Evolutionary conservation across 2,113 vertebrate genomes (phyloP), one percentile per base, ranked within the genome.

Genomic region (Puma concolor): DNA sequence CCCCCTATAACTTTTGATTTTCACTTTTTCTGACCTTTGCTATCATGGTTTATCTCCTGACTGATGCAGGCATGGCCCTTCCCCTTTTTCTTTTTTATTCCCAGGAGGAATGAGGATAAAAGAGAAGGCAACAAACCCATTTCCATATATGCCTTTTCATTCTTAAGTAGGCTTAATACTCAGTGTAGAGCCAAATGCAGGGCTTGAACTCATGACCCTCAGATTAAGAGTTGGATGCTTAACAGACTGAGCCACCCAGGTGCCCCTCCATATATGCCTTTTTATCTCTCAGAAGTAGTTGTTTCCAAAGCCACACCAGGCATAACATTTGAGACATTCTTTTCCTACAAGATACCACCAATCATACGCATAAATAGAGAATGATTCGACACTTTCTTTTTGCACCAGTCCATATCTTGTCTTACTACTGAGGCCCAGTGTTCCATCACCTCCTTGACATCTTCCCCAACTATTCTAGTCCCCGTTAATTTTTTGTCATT

Each of bases 11-110:
- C 33, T 94, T 95, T 79, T 14, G 15, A 36, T 93, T 96, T 91
- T 95, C 14, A 69, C 60, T 92, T 96, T 76, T 72, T 60, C 48
- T 63, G 13, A 77, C 50, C 92, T 91, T 88, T 93, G 15, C 48
- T 57, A 0, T 27, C 69, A 27, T 52, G 14, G 44, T 31, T 95
- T 95, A 67, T 67, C 71, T 57, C 27, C 44, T 88, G 72, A 66
- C 15, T 87, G 60, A 36, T 16, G 14, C 1, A 83, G 14, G 64
- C 19, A 29, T 50, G 44, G 16, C 80, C n/a, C 13, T 79, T 31
- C 38, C 15, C 15, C 48, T 66, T 80, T 88, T 84, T 76, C 72
- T 10, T 83, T 95, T 81, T 91, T 23, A 50, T 9, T 92, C 60
- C 15, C 17, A 64, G 84, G 72, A 95, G 71, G 17, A 63, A 3